Evolutionary conservation across 2,113 vertebrate species (phyloP).

Genomic region (Uria aalge): DNA sequence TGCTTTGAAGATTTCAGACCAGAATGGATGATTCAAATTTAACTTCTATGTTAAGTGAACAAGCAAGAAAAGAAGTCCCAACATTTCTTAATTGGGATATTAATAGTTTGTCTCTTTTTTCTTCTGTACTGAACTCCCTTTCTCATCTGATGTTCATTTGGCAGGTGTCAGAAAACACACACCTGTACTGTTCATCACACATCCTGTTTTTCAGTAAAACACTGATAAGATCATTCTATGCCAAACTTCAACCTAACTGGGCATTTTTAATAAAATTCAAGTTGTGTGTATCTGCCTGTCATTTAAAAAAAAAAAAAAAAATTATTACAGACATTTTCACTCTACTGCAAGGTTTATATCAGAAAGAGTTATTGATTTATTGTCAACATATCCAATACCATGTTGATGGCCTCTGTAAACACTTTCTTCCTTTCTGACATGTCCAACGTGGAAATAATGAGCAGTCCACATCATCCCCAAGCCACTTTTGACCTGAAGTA

Average conservation of each 20-base stretch:
- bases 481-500: neutral
- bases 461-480: neutral
- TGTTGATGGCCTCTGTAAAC: neutral
- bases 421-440: neutral
- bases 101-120: neutral
- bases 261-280: neutral
- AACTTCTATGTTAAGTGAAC: neutral
- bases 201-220: neutral
- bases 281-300: neutral
- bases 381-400: neutral
- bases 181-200: neutral
- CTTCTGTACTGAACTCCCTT: neutral
- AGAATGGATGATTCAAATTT: neutral
- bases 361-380: slow-evolving; percentile 3
- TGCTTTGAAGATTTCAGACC: neutral
- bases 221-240: neutral
- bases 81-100: neutral
- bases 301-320: neutral
- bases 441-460: neutral
- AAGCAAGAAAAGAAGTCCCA: neutral
- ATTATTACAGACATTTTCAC: neutral
- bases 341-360: neutral
- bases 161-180: neutral
- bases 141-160: neutral
- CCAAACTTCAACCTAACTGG: neutral